A percentile compares a stretch with the other conserved stretches of the same genome.
These are phyloP conservation scores for Sitta carolinensis DNA, from an alignment of 2,797 vertebrate species.

Conservation along the genomic window DNA sequence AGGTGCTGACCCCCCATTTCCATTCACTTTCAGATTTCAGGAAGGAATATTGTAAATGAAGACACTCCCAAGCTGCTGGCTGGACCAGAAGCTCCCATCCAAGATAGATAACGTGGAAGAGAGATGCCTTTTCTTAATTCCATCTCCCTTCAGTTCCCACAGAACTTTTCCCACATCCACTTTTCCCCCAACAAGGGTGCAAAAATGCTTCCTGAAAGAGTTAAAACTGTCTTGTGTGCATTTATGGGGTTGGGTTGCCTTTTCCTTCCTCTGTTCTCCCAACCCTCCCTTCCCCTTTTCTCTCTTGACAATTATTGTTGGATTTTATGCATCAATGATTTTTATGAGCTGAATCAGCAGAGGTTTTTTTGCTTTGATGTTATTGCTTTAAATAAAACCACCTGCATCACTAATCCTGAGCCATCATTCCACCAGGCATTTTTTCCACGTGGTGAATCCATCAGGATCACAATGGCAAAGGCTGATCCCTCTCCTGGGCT, in stretches of 20 bases:
- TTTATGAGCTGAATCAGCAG: constrained; percentile 62
- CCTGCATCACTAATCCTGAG: constrained; percentile 28
- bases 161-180: background rate
- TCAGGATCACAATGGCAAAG: background rate
- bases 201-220: constrained; percentile 34
- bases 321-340: constrained; percentile 40
- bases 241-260: constrained; percentile 27
- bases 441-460: background rate
- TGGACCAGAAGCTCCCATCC: constrained; percentile 83
- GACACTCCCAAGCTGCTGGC: constrained; percentile 81
- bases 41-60: constrained; percentile 83
- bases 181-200: constrained; percentile 4
- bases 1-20: background rate
- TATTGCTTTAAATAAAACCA: constrained; percentile 59
- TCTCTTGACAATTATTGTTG: constrained; percentile 31
- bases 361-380: constrained; percentile 63
- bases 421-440: background rate
- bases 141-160: background rate
- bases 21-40: constrained; percentile 76
- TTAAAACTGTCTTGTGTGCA: constrained; percentile 15
- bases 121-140: constrained; percentile 9
- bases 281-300: background rate
- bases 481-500: background rate
- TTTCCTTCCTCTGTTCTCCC: background rate
- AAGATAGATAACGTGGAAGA: background rate